Conservation (phyloP, 1,140 invertebrate genomes). For the Cylas formicarius region DNA sequence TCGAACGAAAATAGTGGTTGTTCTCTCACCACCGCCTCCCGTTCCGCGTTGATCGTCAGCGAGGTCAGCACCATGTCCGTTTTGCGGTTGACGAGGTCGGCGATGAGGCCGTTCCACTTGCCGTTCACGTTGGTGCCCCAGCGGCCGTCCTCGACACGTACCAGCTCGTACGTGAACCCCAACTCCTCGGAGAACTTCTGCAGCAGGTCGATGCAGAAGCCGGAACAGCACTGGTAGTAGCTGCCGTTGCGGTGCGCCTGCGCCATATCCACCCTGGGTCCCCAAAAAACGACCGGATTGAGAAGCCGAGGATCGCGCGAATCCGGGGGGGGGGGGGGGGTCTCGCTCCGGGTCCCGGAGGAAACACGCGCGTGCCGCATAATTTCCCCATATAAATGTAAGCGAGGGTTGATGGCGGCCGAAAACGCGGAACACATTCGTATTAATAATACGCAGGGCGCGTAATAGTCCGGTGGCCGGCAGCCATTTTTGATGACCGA, state of each 20-base stretch:
- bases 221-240: constrained; percentile 90
- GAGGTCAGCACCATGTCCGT: constrained; percentile 96
- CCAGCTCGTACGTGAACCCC: constrained; percentile 91
- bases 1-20: not conserved
- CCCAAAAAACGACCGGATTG: too few relatives aligned
- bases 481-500: too few relatives aligned
- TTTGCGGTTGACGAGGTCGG: constrained; percentile 85
- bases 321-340: too few relatives aligned
- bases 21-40: constrained; percentile 67
- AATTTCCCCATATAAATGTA: too few relatives aligned
- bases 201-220: constrained; percentile 94
- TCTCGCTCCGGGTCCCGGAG: too few relatives aligned
- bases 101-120: constrained; percentile 95
- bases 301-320: too few relatives aligned
- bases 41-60: constrained; percentile 93
- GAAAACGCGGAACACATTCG: too few relatives aligned
- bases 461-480: too few relatives aligned
- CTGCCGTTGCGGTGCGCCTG: constrained; percentile 73
- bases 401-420: too few relatives aligned
- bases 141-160: constrained; percentile 87
- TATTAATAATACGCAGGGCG: too few relatives aligned
- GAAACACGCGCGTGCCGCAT: too few relatives aligned
- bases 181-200: constrained; percentile 86
- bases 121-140: constrained; percentile 91
- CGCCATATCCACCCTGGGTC: constrained; percentile 70